Conservation (phyloP, 2,888 invertebrate species). For the Orthonevra nobilis region DNA sequence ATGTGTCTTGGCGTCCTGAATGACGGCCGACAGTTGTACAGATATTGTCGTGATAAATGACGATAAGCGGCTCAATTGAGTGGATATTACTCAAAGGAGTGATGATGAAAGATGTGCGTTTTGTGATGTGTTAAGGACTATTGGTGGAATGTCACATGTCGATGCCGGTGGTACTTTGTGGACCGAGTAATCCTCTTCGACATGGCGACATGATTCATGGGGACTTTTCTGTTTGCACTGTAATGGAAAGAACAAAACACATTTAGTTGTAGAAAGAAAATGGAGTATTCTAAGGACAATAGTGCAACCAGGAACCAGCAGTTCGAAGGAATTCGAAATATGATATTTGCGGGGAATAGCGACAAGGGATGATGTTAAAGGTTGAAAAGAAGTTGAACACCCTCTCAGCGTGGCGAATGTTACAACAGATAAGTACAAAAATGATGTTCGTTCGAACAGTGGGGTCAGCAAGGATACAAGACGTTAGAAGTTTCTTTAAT, state of each 20-base stretch:
- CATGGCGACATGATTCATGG: conserved; percentile 41
- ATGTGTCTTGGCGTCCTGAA: conserved; percentile 18
- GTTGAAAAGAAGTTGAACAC: conserved; percentile 25
- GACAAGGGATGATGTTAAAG: conserved; percentile 39
- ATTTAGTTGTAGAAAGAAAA: conserved; percentile 8
- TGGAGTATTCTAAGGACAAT: no score
- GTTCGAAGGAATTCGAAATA: conserved; percentile 32
- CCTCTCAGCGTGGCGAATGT: conserved; percentile 21
- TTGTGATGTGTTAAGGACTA: conserved; percentile 41
- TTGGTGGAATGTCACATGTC: conserved; percentile 18
- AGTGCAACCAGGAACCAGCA: conserved; percentile 23
- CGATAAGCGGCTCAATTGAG: conserved; percentile 63
- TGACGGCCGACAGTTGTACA: conserved; percentile 12
- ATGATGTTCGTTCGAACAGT: conserved; percentile 21
- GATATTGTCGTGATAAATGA: conserved; percentile 65
- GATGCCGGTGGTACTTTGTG: conserved; percentile 25
- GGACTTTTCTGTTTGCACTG: conserved; percentile 28
- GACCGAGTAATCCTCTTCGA: conserved; percentile 35
- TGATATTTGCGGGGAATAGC: conserved; percentile 21
- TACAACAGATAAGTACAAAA: conserved; percentile 7
- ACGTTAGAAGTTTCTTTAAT: no score
- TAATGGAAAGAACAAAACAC: conserved; percentile 12
- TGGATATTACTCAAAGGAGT: conserved; percentile 53
- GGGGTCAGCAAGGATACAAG: neutral
- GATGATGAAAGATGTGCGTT: conserved; percentile 41